Base-by-base conservation (phyloP, 2,888 invertebrate species). In the Noctua fimbriata region DNA sequence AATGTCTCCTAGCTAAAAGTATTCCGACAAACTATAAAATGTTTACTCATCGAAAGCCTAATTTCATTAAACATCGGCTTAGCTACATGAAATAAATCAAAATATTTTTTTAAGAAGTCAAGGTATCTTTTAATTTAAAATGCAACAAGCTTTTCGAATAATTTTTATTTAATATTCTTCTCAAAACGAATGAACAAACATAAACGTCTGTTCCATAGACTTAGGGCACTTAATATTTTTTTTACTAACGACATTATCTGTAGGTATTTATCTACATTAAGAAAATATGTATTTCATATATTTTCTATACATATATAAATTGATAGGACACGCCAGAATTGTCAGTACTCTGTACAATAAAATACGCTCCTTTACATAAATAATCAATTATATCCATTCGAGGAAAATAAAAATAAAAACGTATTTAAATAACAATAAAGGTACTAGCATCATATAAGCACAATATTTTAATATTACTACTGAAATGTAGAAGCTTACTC, bases 1-100 rank as follows among this genome's bases (percentile, higher is more conserved):
- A 90, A 89, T 90, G 87, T 87, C 74, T 86, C 81, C 86, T 89
- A 89, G 77, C 76, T 89, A 90, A n/a, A 73, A 76, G 32, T 74
- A 73, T 71, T 76, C 63, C 78, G 72, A 80, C 28, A 52, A 78
- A 76, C 32, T 63, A 73, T 73, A 73, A 55, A 16, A 73, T 72
- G 44, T 76, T 77, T 75, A 70, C 73, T 75, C 63, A 67, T 78
- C 36, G 63, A 55, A 79, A 83, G 21, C 67, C 14, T 67, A 28
- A 41, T 71, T 66, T 69, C 7, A 76, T 52, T 63, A 71, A 80
- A 84, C 52, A 67, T 70, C 7, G 24, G 65, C 44, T 60, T 21
- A 1, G 66, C 28, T 67, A 52, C 1, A 16, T 69, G 58, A 69
- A 76, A 71, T 73, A n/a, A 58, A 73, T 63, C 47, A 18, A 28